These are phyloP conservation scores for Pterocles orientalis DNA, from an alignment of 2,113 vertebrate species.

Conservation along the genomic window DNA sequence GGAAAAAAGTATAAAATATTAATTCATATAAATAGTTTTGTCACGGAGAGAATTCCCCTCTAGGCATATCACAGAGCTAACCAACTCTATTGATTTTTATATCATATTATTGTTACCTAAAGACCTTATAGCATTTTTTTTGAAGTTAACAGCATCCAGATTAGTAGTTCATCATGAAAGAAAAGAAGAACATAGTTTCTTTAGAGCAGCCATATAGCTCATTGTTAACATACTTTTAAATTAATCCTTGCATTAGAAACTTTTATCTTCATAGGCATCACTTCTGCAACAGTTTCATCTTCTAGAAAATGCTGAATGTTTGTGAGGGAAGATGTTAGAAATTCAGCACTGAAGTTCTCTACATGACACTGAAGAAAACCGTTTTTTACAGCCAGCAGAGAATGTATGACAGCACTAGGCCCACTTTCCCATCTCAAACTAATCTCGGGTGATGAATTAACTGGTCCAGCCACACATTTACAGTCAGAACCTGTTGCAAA, in stretches of 20 bases:
- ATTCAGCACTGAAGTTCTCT: slow-evolving; percentile 87
- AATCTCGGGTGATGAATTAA: slow-evolving; percentile 84
- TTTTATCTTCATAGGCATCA: slow-evolving; percentile 96
- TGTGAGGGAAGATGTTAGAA: slow-evolving; percentile 88
- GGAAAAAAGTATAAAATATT: background rate
- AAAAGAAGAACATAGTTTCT: background rate
- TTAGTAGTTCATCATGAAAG: slow-evolving; percentile 32
- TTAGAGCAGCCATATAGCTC: slow-evolving; percentile 18
- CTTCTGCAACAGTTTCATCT: slow-evolving; percentile 87
- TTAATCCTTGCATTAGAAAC: slow-evolving; percentile 89
- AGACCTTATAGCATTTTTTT: slow-evolving; percentile 18
- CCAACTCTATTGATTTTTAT: slow-evolving; percentile 3
- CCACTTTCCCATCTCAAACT: slow-evolving; percentile 89
- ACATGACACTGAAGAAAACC: slow-evolving; percentile 94
- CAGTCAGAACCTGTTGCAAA: slow-evolving; percentile 76
- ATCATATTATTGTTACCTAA: slow-evolving; percentile 35
- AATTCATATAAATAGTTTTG: background rate
- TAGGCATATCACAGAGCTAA: background rate
- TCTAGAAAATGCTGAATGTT: slow-evolving; percentile 94
- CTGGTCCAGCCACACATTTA: slow-evolving; percentile 56
- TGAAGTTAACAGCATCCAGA: slow-evolving; percentile 41
- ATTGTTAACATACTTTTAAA: slow-evolving; percentile 83
- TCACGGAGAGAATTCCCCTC: background rate
- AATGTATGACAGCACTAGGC: slow-evolving; percentile 85
- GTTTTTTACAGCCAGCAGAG: slow-evolving; percentile 89